Conservation (phyloP, 2,113 vertebrate genomes). For the Trachemys scripta region DNA sequence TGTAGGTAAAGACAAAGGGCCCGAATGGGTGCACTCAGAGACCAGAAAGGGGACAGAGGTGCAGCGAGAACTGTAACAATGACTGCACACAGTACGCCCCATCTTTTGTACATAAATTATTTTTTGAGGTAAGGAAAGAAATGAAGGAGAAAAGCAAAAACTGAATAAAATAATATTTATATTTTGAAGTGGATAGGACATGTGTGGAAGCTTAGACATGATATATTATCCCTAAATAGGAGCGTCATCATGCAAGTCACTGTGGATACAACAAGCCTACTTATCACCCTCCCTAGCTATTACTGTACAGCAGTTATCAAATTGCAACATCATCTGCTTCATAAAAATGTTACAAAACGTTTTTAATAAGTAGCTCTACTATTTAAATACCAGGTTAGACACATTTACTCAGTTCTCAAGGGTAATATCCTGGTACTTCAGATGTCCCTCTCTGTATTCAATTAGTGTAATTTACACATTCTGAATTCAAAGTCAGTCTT, state of each 20-base stretch:
- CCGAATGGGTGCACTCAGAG: rapidly evolving
- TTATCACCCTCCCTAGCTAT: background rate
- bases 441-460: background rate
- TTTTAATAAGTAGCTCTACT: background rate
- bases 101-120: rapidly evolving
- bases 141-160: background rate
- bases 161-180: background rate
- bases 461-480: background rate
- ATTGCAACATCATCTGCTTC: rapidly evolving
- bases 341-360: background rate
- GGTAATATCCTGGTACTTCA: background rate
- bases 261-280: background rate
- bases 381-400: background rate
- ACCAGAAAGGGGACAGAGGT: background rate
- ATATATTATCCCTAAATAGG: background rate
- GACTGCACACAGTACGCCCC: background rate
- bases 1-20: background rate
- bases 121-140: background rate
- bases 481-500: background rate
- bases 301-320: background rate
- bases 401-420: background rate
- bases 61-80: background rate
- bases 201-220: background rate
- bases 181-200: background rate
- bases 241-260: background rate